phyloP scores from a whole-genome alignment of 2,888 invertebrate species.

The Cataglyphis albicans region DNA sequence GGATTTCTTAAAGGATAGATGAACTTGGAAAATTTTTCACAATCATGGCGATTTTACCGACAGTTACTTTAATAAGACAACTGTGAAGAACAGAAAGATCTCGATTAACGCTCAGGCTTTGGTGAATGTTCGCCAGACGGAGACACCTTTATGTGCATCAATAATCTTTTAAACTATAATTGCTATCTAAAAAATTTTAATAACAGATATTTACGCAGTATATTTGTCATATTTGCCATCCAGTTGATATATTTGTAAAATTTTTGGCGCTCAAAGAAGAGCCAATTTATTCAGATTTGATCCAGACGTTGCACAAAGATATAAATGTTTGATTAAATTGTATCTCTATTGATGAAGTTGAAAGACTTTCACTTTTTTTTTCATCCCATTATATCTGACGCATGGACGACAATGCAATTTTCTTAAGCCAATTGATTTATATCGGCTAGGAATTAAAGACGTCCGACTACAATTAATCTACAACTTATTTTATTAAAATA shows the following conservation, averaged over 20 bases:
- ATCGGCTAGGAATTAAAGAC: conserved; percentile 4
- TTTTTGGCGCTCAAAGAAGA: neutral
- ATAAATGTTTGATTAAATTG: neutral
- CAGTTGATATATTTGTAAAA: neutral
- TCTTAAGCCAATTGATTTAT: neutral
- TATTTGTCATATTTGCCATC: neutral
- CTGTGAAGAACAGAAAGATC: conserved; percentile 41
- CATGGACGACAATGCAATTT: neutral
- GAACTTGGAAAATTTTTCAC: conserved; percentile 11
- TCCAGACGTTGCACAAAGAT: neutral
- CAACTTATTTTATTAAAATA: neutral
- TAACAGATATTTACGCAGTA: neutral
- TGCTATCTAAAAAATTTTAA: neutral
- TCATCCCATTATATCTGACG: neutral
- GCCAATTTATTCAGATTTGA: neutral
- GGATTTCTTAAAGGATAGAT: neutral
- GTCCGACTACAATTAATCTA: neutral
- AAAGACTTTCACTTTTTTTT: conserved; percentile 24
- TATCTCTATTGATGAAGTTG: neutral
- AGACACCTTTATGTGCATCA: conserved; percentile 77
- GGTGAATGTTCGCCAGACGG: conserved; percentile 81
- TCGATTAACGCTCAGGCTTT: conserved; percentile 70
- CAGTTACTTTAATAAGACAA: conserved; percentile 58
- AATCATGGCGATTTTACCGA: conserved; percentile 73
- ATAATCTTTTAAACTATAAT: conserved; percentile 24